Evolutionary conservation across 2,797 vertebrate species (phyloP).

Genomic region (Halcyon badia): DNA sequence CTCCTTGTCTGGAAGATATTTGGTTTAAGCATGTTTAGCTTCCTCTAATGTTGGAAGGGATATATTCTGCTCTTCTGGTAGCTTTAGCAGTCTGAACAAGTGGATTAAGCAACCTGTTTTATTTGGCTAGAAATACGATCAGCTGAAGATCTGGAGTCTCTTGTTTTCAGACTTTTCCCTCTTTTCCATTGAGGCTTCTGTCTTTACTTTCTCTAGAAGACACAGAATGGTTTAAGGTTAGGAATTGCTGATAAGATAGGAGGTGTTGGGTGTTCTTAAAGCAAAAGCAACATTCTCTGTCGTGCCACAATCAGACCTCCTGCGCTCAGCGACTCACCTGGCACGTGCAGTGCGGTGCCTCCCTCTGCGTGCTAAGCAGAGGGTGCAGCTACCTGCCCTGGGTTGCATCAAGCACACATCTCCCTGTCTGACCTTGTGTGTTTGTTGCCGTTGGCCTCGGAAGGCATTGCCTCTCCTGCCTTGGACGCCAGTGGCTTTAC

Average conservation of each 20-base stretch:
- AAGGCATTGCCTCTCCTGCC: neutral
- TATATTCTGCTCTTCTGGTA: neutral
- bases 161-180: neutral
- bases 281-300: neutral
- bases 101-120: constrained; percentile 8
- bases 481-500: neutral
- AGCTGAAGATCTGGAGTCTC: neutral
- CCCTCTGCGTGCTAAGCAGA: neutral
- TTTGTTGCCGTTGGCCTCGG: neutral
- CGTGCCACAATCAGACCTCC: rapidly evolving
- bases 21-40: neutral
- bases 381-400: rapidly evolving
- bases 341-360: rapidly evolving
- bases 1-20: neutral
- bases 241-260: neutral
- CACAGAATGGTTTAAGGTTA: neutral
- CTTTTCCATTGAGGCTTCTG: neutral
- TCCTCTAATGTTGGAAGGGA: neutral
- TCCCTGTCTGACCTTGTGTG: neutral
- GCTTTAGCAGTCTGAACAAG: neutral
- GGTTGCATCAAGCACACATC: rapidly evolving
- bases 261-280: neutral
- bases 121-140: neutral
- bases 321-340: neutral
- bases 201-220: constrained; percentile 13